Evolutionary conservation across 2,888 invertebrate genomes (phyloP).

Genomic region (Eupithecia subumbrata): DNA sequence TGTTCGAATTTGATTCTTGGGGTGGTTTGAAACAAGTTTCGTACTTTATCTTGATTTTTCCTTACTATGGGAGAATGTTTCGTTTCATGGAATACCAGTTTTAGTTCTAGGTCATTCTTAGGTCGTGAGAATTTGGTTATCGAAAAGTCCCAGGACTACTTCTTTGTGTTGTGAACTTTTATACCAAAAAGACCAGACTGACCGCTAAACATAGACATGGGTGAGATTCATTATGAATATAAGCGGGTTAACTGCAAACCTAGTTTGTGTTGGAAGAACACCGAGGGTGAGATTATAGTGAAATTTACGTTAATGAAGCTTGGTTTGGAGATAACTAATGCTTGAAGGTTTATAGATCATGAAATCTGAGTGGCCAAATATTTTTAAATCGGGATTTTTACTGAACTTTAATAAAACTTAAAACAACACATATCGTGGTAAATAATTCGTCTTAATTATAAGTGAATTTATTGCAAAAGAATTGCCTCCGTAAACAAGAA

Average conservation of each 20-base stretch:
- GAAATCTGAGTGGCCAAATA: background rate
- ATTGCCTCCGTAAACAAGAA: background rate
- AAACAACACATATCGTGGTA: background rate
- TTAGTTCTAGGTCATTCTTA: slow-evolving; percentile 46
- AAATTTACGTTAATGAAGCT: background rate
- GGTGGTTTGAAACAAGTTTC: slow-evolving; percentile 46
- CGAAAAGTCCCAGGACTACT: background rate
- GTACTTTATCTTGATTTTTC: slow-evolving; percentile 11
- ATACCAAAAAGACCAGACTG: background rate
- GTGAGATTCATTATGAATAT: no score
- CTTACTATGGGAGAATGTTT: slow-evolving; percentile 29
- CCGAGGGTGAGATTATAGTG: no score
- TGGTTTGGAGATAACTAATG: background rate
- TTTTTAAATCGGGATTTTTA: background rate
- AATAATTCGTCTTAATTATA: background rate
- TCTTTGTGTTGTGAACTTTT: background rate
- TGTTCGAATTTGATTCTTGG: slow-evolving; percentile 50
- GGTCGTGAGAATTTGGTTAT: slow-evolving; percentile 28
- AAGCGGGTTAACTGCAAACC: no score
- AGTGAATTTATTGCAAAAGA: background rate
- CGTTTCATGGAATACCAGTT: slow-evolving; percentile 48
- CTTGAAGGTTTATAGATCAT: background rate
- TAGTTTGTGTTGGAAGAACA: no score
- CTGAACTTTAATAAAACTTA: background rate
- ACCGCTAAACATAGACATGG: background rate